A percentile compares a stretch with the other conserved stretches of the same genome.
Evolutionary conservation across 1,140 invertebrate species (phyloP).

Genomic region (Sycophaga agraensis): DNA sequence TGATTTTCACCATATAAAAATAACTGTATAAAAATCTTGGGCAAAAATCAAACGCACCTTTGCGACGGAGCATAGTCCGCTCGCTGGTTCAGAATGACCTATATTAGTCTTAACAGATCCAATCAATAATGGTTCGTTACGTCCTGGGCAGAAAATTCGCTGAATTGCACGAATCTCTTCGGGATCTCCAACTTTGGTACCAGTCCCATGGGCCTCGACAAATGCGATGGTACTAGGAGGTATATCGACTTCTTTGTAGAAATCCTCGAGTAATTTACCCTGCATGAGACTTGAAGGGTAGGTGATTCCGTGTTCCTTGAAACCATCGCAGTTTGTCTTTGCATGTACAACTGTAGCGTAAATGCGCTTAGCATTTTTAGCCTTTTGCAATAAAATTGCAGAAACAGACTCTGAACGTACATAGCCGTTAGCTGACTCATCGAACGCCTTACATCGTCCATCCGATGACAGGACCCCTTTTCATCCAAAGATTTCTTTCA

Average conservation of each 20-base stretch:
- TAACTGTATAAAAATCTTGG: too few relatives aligned
- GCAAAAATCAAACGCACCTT: constrained; percentile 66
- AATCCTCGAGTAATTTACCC: constrained; percentile 74
- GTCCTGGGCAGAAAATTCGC: constrained; percentile 73
- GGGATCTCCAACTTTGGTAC: constrained; percentile 78
- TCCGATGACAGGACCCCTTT: constrained; percentile 83
- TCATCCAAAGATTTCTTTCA: too few relatives aligned
- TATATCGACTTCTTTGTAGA: constrained; percentile 83
- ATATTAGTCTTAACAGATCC: constrained; percentile 93
- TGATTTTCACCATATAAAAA: too few relatives aligned
- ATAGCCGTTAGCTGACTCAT: constrained; percentile 77
- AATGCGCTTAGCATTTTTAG: constrained; percentile 73
- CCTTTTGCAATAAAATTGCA: constrained; percentile 79
- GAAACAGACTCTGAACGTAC: constrained; percentile 76
- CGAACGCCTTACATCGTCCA: constrained; percentile 88
- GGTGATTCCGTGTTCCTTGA: constrained; percentile 86
- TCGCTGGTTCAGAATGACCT: constrained; percentile 89
- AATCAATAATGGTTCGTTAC: constrained; percentile 72
- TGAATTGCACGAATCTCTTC: constrained; percentile 88
- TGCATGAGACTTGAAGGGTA: constrained; percentile 87
- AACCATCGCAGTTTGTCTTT: constrained; percentile 77
- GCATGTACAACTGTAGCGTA: constrained; percentile 72
- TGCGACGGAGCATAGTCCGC: constrained; percentile 80
- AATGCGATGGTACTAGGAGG: constrained; percentile 72
- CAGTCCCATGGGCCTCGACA: constrained; percentile 91